Conservation (phyloP, 2,888 invertebrate species). For the Calliopum simillimum region DNA sequence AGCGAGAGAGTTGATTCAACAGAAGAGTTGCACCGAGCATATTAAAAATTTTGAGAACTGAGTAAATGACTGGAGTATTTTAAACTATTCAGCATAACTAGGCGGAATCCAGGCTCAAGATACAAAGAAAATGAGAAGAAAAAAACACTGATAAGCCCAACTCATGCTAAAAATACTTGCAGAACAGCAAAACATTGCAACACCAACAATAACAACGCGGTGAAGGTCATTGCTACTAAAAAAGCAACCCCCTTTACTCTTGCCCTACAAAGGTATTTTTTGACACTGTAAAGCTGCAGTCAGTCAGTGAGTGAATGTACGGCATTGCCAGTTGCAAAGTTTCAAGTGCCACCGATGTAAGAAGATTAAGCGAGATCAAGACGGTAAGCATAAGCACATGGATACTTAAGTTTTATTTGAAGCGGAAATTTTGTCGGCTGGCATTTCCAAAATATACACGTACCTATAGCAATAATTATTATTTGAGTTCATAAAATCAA, state of each 20-base stretch:
- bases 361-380: too few species aligned
- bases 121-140: neutral
- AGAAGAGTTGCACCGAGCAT: neutral
- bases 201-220: conserved; percentile 64
- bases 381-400: too few species aligned
- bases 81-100: neutral
- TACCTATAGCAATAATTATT: too few species aligned
- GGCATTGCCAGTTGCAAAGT: conserved; percentile 24
- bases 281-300: neutral
- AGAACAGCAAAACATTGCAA: conserved; percentile 14
- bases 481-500: too few species aligned
- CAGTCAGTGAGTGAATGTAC: conserved; percentile 1
- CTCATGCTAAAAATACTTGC: conserved; percentile 1
- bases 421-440: too few species aligned
- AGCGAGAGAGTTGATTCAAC: neutral
- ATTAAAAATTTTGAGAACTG: too few species aligned
- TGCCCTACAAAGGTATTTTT: neutral
- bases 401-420: too few species aligned
- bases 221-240: conserved; percentile 69
- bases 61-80: neutral
- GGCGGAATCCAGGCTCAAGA: neutral
- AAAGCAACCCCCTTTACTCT: conserved; percentile 65
- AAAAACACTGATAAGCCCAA: neutral
- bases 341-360: too few species aligned
- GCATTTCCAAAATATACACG: too few species aligned